Percentiles rank a stretch among this genome's conserved stretches.
These are phyloP conservation scores for Trogon surrucura DNA, from an alignment of 2,113 vertebrate species.

Conservation along the genomic window DNA sequence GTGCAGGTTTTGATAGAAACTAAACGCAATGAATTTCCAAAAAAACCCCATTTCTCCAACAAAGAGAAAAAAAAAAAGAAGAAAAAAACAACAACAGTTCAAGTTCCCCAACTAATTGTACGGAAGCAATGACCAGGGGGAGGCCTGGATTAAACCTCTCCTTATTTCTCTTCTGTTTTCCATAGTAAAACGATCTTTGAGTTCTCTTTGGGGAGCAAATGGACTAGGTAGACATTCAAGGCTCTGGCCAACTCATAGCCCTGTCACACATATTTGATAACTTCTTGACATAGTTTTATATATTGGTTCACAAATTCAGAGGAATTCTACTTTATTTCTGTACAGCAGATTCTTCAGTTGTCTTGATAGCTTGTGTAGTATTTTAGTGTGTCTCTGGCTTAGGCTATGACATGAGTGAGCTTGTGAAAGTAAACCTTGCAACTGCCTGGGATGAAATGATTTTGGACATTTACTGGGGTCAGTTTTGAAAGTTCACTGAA, in stretches of 20 bases:
- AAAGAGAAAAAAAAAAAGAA: background rate
- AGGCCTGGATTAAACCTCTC: background rate
- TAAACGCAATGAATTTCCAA: background rate
- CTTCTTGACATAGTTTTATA: background rate
- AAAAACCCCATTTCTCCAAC: background rate
- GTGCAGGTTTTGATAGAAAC: background rate
- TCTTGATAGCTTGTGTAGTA: background rate
- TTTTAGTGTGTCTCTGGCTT: background rate
- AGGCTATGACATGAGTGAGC: fast-evolving
- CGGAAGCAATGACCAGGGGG: background rate
- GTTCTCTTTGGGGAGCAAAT: background rate
- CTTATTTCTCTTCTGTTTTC: background rate
- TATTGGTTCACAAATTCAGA: background rate
- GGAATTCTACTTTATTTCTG: background rate
- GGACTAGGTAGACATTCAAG: background rate
- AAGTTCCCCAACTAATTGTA: background rate
- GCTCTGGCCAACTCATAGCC: background rate
- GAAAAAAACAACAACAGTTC: too few species aligned
- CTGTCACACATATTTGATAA: background rate
- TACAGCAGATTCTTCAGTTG: background rate
- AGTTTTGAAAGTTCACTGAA: background rate
- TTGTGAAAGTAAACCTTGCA: background rate
- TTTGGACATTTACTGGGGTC: background rate
- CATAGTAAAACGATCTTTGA: background rate
- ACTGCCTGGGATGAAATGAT: background rate